These are phyloP conservation scores for Lophochroa leadbeateri DNA, from an alignment of 2,113 vertebrate genomes.

Conservation along the genomic window DNA sequence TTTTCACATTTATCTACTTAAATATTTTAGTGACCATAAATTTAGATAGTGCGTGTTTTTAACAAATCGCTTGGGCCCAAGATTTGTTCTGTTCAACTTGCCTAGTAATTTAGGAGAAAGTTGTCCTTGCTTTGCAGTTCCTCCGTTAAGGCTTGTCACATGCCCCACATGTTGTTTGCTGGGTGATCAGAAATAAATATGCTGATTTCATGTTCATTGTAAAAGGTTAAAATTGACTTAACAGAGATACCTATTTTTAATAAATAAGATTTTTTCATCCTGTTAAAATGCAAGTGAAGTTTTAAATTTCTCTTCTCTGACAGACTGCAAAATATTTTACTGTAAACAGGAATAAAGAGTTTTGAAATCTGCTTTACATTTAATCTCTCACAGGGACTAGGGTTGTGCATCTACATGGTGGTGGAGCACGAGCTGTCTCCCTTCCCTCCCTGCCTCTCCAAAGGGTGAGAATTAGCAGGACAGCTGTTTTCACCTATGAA, in stretches of 20 bases:
- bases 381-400: background rate
- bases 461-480: background rate
- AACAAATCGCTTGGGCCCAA: background rate
- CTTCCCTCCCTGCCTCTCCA: background rate
- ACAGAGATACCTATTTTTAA: background rate
- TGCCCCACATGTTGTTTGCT: background rate
- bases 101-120: background rate
- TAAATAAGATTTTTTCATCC: background rate
- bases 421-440: background rate
- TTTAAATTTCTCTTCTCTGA: background rate
- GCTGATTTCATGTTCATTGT: background rate
- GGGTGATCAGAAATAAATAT: background rate
- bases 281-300: background rate
- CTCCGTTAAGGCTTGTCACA: background rate
- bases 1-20: background rate
- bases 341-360: background rate
- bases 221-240: background rate
- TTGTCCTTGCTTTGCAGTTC: background rate
- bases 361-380: background rate
- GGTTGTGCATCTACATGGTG: background rate
- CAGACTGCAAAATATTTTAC: background rate
- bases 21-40: background rate
- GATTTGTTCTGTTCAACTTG: background rate
- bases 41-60: background rate
- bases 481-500: background rate